A percentile compares a stretch with the other conserved stretches of the same genome.
These are phyloP conservation scores for Thysanoteuthis rhombus DNA, from an alignment of 2,888 invertebrate species.

Conservation along the genomic window DNA sequence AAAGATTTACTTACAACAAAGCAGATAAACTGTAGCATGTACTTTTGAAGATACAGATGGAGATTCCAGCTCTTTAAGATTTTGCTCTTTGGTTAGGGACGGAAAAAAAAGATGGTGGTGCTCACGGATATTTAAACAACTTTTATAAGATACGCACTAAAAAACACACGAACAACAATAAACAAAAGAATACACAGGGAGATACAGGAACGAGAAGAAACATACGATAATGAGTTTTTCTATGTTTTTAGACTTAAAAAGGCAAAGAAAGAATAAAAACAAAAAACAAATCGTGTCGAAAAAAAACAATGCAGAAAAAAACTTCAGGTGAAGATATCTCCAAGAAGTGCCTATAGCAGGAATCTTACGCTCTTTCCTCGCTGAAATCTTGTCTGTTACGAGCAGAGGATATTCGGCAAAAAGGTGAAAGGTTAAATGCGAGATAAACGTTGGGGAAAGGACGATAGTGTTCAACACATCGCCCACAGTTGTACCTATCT, in stretches of 20 bases:
- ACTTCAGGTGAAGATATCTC: neutral
- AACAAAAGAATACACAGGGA: neutral
- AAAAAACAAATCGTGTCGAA: no score
- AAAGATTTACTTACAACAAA: neutral
- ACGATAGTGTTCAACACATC: neutral
- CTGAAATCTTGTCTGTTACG: neutral
- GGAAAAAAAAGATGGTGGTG: neutral
- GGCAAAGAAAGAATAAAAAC: neutral
- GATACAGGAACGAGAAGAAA: neutral
- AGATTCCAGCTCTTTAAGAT: neutral
- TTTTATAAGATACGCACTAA: neutral
- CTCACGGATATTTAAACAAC: neutral
- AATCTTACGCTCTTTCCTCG: neutral
- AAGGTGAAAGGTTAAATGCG: neutral
- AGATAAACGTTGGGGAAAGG: neutral
- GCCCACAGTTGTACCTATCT: neutral
- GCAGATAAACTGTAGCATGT: neutral
- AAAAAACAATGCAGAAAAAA: neutral
- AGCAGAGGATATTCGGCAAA: neutral
- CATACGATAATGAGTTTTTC: neutral
- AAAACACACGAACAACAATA: neutral
- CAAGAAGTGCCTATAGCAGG: neutral
- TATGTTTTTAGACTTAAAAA: neutral
- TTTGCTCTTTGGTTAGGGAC: neutral
- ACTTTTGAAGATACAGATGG: neutral